These are phyloP conservation scores for Pocota personata DNA, from an alignment of 2,888 invertebrate genomes.

Conservation along the genomic window DNA sequence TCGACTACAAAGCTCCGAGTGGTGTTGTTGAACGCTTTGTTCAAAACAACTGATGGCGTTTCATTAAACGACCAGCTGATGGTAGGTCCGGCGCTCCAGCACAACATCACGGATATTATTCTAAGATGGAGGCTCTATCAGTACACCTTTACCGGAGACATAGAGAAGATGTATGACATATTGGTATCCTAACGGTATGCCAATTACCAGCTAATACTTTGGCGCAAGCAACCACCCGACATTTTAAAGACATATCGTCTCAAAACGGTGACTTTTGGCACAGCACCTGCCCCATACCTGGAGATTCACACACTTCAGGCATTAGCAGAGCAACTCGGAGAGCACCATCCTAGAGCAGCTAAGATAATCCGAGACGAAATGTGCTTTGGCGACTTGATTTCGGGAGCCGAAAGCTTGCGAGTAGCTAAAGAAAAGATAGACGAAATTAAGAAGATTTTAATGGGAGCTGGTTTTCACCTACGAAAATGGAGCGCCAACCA, in stretches of 20 bases:
- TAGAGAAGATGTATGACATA: background rate
- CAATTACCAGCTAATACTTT: background rate
- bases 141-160: no score
- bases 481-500: constrained; percentile 33
- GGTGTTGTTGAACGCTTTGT: no score
- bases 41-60: no score
- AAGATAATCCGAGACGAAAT: background rate
- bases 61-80: no score
- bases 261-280: no score
- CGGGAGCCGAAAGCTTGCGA: background rate
- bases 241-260: no score
- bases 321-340: no score
- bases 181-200: background rate
- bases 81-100: background rate
- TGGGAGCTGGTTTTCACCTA: background rate
- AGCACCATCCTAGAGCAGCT: no score
- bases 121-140: background rate
- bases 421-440: background rate
- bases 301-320: no score
- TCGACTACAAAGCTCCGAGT: no score
- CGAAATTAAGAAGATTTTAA: background rate
- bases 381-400: background rate
- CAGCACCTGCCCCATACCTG: no score
- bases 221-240: no score
- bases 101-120: background rate